Evolutionary conservation across 2,113 vertebrate species (phyloP).

Genomic region (Proteles cristata): DNA sequence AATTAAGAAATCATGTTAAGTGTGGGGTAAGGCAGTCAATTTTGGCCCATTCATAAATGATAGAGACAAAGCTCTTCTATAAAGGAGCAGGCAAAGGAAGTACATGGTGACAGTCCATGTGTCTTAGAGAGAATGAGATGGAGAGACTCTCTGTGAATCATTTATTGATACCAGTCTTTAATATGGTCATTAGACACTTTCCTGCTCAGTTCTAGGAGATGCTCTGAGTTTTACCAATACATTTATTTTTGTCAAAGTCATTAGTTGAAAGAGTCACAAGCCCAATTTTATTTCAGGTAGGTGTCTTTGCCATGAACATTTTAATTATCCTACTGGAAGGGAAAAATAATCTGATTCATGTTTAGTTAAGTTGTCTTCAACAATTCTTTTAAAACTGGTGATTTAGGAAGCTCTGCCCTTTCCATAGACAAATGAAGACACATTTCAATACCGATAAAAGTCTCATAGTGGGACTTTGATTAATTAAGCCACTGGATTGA

Average conservation of each 20-base stretch:
- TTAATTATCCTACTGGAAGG: constrained; percentile 21
- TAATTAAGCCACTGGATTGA: background rate
- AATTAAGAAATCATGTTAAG: background rate
- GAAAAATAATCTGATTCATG: background rate
- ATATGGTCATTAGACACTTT: background rate
- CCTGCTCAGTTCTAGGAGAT: background rate
- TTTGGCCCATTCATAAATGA: background rate
- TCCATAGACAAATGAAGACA: background rate
- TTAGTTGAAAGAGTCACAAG: background rate
- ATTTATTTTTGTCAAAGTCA: background rate
- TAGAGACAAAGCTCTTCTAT: background rate
- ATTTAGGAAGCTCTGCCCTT: background rate
- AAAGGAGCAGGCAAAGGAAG: background rate
- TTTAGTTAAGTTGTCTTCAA: constrained; percentile 17
- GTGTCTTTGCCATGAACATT: background rate
- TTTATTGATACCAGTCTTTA: background rate
- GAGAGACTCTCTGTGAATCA: background rate
- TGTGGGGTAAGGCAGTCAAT: background rate
- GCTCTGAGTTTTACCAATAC: background rate
- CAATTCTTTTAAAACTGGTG: background rate
- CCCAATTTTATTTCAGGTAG: background rate
- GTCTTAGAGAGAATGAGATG: background rate
- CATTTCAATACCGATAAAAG: constrained; percentile 12
- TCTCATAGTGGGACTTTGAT: background rate
- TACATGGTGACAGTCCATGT: background rate